Evolutionary conservation across 1,140 invertebrate species (phyloP).

Genomic region (Chironomus striatipennis): DNA sequence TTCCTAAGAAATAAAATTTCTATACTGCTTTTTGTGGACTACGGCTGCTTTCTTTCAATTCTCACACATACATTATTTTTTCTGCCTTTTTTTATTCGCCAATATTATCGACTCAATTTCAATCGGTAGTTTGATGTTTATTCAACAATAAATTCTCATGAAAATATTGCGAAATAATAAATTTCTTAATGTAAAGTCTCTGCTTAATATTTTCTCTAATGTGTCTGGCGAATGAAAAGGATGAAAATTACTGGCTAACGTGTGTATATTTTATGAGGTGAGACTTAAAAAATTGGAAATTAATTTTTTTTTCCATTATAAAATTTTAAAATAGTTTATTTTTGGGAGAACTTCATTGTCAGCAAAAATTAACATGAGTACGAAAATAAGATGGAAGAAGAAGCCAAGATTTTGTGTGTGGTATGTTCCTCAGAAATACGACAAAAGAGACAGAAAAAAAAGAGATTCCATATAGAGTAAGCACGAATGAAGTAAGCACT

Average conservation of each 20-base stretch:
- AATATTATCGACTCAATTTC: background rate
- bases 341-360: constrained; percentile 7
- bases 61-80: background rate
- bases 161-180: background rate
- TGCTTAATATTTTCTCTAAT: background rate
- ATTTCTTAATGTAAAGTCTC: background rate
- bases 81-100: background rate
- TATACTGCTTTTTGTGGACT: background rate
- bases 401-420: background rate
- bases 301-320: no score
- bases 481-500: background rate
- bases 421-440: background rate
- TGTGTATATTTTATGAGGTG: background rate
- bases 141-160: constrained; percentile 3
- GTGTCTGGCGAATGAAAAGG: background rate
- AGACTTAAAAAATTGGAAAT: background rate
- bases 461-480: background rate
- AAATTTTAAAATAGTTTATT: background rate
- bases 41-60: background rate
- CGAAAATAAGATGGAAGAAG: background rate
- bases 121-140: constrained; percentile 13
- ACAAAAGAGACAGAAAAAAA: background rate
- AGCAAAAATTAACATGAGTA: background rate
- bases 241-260: background rate
- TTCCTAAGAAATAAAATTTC: background rate